A percentile compares a stretch with the other conserved stretches of the same genome.
Evolutionary conservation across 2,113 vertebrate species (phyloP).

Genomic region (Origma solitaria): DNA sequence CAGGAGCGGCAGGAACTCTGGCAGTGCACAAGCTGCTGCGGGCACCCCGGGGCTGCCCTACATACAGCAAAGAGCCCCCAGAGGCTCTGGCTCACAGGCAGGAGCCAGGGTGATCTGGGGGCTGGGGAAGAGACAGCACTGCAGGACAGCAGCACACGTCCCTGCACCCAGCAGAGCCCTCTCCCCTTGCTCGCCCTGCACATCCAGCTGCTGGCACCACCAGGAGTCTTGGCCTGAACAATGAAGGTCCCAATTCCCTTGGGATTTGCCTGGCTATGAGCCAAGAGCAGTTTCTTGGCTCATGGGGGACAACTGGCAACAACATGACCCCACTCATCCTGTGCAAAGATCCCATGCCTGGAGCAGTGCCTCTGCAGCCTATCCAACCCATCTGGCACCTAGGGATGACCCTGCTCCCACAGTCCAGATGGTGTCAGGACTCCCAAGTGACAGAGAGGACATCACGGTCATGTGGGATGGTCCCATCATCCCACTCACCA

Average conservation of each 20-base stretch:
- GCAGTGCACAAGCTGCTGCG: background rate
- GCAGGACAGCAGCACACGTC: accelerated
- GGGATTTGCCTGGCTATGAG: background rate
- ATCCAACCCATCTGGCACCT: background rate
- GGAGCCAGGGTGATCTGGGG: accelerated
- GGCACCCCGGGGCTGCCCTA: slow-evolving; percentile 23
- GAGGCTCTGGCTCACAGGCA: accelerated
- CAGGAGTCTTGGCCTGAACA: background rate
- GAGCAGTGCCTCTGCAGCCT: background rate
- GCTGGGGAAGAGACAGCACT: background rate
- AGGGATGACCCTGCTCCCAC: background rate
- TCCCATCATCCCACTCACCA: background rate
- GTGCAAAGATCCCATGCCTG: background rate
- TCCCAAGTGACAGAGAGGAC: background rate
- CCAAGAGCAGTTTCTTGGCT: background rate
- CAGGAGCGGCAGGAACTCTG: background rate
- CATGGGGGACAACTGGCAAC: background rate
- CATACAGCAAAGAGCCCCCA: accelerated
- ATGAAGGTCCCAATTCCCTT: accelerated
- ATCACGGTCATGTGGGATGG: background rate
- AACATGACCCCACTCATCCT: accelerated
- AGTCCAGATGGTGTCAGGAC: accelerated
- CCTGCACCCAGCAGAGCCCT: background rate
- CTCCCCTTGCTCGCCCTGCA: background rate
- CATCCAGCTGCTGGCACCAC: background rate